These are phyloP conservation scores for Phoenicopterus ruber DNA, from an alignment of 2,113 vertebrate species.

Conservation along the genomic window DNA sequence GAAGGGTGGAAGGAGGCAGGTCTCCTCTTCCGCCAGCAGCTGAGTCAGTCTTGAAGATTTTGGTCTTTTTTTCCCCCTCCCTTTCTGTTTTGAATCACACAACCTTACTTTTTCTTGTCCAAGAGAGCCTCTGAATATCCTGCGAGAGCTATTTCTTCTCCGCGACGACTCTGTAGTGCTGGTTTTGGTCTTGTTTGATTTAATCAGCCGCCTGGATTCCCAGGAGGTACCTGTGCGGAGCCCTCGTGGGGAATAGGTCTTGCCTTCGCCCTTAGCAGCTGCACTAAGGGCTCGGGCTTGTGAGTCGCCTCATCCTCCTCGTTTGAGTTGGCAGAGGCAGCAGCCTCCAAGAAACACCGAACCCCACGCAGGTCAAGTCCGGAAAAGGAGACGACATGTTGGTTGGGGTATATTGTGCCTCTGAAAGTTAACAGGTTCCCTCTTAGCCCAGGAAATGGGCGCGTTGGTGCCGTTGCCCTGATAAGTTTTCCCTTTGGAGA, in stretches of 20 bases:
- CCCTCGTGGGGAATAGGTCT: neutral
- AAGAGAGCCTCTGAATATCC: neutral
- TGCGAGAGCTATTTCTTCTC: neutral
- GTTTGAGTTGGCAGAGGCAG: neutral
- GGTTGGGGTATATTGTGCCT: neutral
- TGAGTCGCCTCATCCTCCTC: neutral
- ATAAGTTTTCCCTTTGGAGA: neutral
- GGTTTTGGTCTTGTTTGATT: neutral
- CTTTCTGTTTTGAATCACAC: neutral
- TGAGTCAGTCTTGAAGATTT: neutral
- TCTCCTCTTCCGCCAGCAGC: neutral
- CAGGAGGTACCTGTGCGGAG: neutral
- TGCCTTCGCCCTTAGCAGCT: neutral
- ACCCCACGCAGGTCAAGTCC: neutral
- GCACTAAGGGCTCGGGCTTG: neutral
- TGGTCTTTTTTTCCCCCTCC: too few species aligned
- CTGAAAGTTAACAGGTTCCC: neutral
- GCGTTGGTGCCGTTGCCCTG: rapidly evolving
- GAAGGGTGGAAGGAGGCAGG: neutral
- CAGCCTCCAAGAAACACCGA: neutral
- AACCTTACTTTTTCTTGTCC: neutral
- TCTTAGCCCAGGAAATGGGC: neutral
- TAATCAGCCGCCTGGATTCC: rapidly evolving
- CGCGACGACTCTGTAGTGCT: rapidly evolving
- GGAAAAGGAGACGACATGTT: neutral